Percentiles rank a stretch among this genome's conserved stretches.
Evolutionary conservation across 2,113 vertebrate genomes (phyloP).

Genomic region (Pseudois nayaur): DNA sequence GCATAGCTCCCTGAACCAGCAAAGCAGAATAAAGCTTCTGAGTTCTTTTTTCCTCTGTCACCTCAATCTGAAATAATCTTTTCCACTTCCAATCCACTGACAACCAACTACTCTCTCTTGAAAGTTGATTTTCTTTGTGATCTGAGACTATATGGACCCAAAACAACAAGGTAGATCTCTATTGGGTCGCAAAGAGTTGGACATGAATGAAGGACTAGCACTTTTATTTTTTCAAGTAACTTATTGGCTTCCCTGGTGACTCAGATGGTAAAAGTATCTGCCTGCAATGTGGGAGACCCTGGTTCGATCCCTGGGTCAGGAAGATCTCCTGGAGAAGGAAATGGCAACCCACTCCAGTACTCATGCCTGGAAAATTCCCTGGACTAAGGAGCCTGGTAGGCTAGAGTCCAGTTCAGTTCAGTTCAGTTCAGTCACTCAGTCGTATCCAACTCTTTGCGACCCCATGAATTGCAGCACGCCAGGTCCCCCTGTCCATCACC

Average conservation of each 20-base stretch:
- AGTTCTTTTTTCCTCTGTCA: not conserved
- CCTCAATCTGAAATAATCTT: not conserved
- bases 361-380: not conserved
- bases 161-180: not conserved
- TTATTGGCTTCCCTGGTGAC: not conserved
- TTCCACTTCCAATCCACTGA: not conserved
- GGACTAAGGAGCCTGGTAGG: not conserved
- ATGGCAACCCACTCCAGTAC: not conserved
- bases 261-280: not conserved
- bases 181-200: not conserved
- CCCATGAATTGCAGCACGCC: fast-evolving
- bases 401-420: not conserved
- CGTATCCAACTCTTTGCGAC: no score
- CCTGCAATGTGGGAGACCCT: not conserved
- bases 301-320: not conserved
- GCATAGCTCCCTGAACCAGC: not conserved
- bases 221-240: not conserved
- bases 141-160: not conserved
- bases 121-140: not conserved
- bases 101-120: not conserved
- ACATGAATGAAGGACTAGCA: not conserved
- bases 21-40: not conserved
- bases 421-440: no score
- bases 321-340: not conserved
- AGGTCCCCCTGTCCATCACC: no score